Evolutionary conservation across 1,140 invertebrate genomes (phyloP).

Genomic region (Lethrus apterus): DNA sequence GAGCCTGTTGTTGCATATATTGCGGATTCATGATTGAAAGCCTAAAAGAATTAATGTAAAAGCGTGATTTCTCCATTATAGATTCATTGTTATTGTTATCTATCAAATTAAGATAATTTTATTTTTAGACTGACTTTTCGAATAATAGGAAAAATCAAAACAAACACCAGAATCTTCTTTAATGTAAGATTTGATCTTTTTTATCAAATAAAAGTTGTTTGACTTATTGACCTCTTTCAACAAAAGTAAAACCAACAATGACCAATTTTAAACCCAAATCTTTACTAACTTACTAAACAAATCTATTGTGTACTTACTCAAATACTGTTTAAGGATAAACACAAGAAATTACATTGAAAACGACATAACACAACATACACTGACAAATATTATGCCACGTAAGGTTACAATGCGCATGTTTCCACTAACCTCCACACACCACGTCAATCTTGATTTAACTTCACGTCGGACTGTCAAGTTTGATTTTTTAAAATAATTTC

Average conservation of each 20-base stretch:
- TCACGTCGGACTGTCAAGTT: background rate
- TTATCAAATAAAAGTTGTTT: too few relatives aligned
- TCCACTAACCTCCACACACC: conserved; percentile 38
- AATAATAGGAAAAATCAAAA: too few relatives aligned
- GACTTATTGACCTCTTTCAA: too few relatives aligned
- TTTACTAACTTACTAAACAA: conserved; percentile 10
- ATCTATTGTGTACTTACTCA: too few relatives aligned
- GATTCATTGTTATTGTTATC: too few relatives aligned
- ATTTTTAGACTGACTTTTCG: too few relatives aligned
- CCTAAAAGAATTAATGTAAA: conserved; percentile 14
- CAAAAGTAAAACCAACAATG: too few relatives aligned
- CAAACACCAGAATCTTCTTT: too few relatives aligned
- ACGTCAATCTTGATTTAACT: conserved; percentile 30
- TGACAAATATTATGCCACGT: conserved; percentile 50
- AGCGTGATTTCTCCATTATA: background rate
- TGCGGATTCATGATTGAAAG: conserved; percentile 35
- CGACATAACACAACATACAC: conserved; percentile 33
- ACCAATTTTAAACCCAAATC: too few relatives aligned
- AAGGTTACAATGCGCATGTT: conserved; percentile 51
- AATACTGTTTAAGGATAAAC: too few relatives aligned
- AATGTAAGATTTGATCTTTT: too few relatives aligned
- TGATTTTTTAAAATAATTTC: background rate
- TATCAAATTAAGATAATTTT: too few relatives aligned
- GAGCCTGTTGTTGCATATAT: conserved; percentile 31
- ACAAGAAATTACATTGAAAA: conserved; percentile 38